Base-by-base conservation (phyloP, 2,888 invertebrate species). In the Neelides folsomi region DNA sequence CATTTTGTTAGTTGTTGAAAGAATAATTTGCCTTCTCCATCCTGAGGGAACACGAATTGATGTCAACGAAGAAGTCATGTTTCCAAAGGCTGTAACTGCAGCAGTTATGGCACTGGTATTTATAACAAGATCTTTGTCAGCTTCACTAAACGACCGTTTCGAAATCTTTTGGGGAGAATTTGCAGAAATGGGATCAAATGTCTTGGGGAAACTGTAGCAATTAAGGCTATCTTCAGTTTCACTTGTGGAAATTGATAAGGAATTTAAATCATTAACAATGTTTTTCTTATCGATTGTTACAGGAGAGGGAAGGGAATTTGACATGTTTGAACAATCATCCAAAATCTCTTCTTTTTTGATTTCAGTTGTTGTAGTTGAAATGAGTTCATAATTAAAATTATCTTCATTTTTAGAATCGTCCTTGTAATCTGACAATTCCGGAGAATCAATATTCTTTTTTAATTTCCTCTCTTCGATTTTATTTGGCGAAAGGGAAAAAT, bases 11-110 rank as follows among this genome's bases (percentile, higher is more conserved):
- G 27, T 5, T 27, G 27, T 27, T 27, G 27, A 27, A 3, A 7
- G 27, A 27, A 15, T 41, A 47, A 58, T 58, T 55, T 63, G 61
- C 68, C 86, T 76, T 70, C 81, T 82, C 86, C 86, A 86, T 60
- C 85, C 84, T 66, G 77, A 79, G 63, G 86, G 84, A 67, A 83
- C 79, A 65, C 77, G 68, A 56, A 77, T 71, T 55, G 70, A 66
- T 56, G 69, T 66, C 47, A 65, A 41, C 13, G 51, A 49, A 13
- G 20, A 51, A 35, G 46, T 37, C 15, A 54, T 40, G 27, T 3
- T 20, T n/a, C 16, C 38, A 27, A 27, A 27, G 7, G 27, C 27
- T 3, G 27, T 27, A 7, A 27, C 27, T 2, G 49, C 36, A 4
- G 49, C 41, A 27, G 27, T 27, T 3, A 27, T 48, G 9, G 58